Percentiles rank a stretch among this genome's conserved stretches.
phyloP scores from a whole-genome alignment of 1,140 invertebrate species.

The Oryctes rhinoceros region DNA sequence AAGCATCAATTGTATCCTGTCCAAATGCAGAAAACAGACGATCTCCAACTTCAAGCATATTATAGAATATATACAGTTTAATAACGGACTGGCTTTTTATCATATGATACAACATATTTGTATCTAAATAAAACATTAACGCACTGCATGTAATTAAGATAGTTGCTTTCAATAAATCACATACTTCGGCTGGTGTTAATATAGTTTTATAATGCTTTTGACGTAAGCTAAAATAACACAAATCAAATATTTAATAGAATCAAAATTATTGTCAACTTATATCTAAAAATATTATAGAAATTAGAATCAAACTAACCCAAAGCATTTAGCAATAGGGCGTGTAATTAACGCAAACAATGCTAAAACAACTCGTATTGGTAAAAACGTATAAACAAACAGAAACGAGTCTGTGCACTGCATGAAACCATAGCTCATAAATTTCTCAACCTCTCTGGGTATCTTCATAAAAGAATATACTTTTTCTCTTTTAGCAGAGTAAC shows the following conservation, averaged over 20 bases:
- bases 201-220: conserved; percentile 44
- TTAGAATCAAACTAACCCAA: conserved; percentile 66
- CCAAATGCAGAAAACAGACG: conserved; percentile 96
- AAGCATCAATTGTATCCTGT: conserved; percentile 96
- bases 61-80: conserved; percentile 99
- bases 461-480: conserved; percentile 98
- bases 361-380: conserved; percentile 90
- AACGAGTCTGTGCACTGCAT: conserved; percentile 98
- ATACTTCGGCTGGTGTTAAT: conserved; percentile 91
- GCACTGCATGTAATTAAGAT: conserved; percentile 86
- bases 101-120: conserved; percentile 98
- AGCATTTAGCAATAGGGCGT: conserved; percentile 74
- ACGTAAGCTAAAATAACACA: neutral
- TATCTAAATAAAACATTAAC: conserved; percentile 91
- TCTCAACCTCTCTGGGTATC: conserved; percentile 92
- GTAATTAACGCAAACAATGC: conserved; percentile 83
- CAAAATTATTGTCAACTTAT: too few relatives aligned
- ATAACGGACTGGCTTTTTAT: conserved; percentile 99
- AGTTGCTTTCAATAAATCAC: conserved; percentile 93
- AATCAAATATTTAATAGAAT: too few relatives aligned
- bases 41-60: conserved; percentile 99
- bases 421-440: conserved; percentile 96
- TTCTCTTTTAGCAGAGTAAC: conserved; percentile 90
- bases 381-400: conserved; percentile 96
- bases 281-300: too few relatives aligned